Base-by-base conservation (phyloP, 2,113 vertebrate species). In the Myotis brandtii region DNA sequence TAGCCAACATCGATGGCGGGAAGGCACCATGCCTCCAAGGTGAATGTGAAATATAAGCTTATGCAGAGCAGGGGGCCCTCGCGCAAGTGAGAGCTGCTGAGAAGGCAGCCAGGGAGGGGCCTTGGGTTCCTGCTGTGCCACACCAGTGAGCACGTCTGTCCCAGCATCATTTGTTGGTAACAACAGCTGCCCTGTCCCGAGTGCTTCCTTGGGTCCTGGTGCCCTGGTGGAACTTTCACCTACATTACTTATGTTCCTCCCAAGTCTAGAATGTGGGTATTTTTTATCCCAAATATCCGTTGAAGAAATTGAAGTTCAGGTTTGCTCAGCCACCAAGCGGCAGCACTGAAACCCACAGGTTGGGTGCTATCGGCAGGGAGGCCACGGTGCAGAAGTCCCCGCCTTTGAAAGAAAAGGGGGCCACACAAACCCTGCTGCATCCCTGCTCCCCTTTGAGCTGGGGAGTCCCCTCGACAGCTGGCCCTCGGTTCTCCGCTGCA, bases 131-230 rank as follows among this genome's bases (percentile, higher is more conserved):
- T 43, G 64, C 9, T 73, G 52, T 52, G 43, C 87, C 64, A 32
- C 7, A 83, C 25, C 77, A 92, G 14, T 4, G 20, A 7, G 1
- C 7, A 0, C 3, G 12, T 4, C 20, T 5, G 1, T 16, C 0
- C 6, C 5, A 46, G 43, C 43, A 56, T 6, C 12, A 5, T 23
- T 23, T 77, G 18, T 48, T 16, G 0, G 25, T 73, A 32, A 72
- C 25, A 12, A 16, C 1, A 40, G 9, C 2, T 40, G 3, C 32
- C 18, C 40, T 13, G 43, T 43, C 11, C 9, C 69, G 52, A 54
- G 34, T 20, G 6, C 64, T 34, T 54, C n/a, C 23, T 87, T 5
- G 2, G 17, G 72, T 86, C 18, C 32, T 81, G 82, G 27, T 2
- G 73, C 37, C n/a, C 12, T 20, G 18, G 16, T 73, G 77, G 25